Evolutionary conservation across 2,888 invertebrate genomes (phyloP), one percentile per base, ranked within the genome.

Genomic region (Conus canariensis): DNA sequence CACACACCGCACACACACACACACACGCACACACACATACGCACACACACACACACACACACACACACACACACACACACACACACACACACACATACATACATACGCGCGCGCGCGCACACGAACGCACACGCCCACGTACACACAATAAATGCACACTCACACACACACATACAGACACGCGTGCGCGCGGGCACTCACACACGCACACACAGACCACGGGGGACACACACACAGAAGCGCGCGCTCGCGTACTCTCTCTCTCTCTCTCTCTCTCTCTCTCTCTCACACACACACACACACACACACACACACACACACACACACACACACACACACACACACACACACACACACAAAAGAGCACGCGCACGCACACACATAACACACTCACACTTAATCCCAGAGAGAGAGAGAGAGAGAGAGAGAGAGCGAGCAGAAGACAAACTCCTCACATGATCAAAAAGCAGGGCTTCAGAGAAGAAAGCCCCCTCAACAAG

Each of bases 321-420:
- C 86, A 86, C 64, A 60, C 87, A n/a, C 64, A 45, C n/a, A 77
- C 82, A 83, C 64, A 64, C 64, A 60, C 56, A 59, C 87, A 19
- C 45, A 45, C 70, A 59, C 59, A 30, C 86, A 16, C 86, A 86
- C 64, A 60, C 87, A n/a, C 64, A 45, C n/a, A 77, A 58, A 83
- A 58, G 5, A 30, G 45, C 82, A 83, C 82, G 45, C 82, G 19
- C 56, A 83, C 82, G 45, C 82, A 83, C 56, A 56, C 82, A 83
- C 45, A 45, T 45, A 45, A 45, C 45, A 45, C 45, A 3, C 45
- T 2, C 45, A 4, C 45, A 45, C 45, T 45, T 45, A 45, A 45
- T 45, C 45, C 45, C 45, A 45, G 45, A 45, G 45, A 45, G 45
- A 45, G 45, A 85, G 30, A 85, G 59, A 58, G 14, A 85, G 85